Evolutionary conservation across 2,113 vertebrate species (phyloP), one percentile per base, ranked within the genome.

Genomic region (Gobiocypris rarus): DNA sequence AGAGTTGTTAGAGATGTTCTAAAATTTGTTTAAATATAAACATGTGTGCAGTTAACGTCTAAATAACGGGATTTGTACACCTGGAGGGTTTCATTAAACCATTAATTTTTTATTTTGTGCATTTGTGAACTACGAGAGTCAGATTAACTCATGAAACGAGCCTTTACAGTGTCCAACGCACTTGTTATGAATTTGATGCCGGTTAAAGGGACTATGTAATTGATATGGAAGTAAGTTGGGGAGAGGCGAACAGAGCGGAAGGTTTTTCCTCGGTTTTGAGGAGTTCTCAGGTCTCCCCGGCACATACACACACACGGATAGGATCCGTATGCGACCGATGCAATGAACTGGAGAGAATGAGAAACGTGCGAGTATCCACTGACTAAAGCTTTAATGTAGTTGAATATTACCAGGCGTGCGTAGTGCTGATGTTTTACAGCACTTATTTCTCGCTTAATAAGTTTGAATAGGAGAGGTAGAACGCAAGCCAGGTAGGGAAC

Each of bases 151-250:
- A 7, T 13, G 9, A 31, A 31, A 34, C 28, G 19, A 22, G 13
- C 13, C 5, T 11, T 78, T 50, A 4, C 10, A 26, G 56, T 45
- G 26, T 9, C 14, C 43, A 4, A 13, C 56, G 52, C 6, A 58
- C n/a, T 43, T 54, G 61, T 5, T 28, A 38, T 38, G 9, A 14
- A n/a, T 54, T 54, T 15, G 71, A 67, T n/a, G 69, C 61, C 22
- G 31, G 45, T 48, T 54, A 54, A 50, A 71, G 26, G 88, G 48
- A 88, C 89, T 91, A 89, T 50, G 86, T 88, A 85, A 87, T 75
- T 86, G 81, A 87, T 73, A 89, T 87, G 28, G 83, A 91, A 91
- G 90, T 91, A 87, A 89, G 91, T 90, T 87, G 83, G 80, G 82
- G 86, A 84, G 82, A 85, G 89, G 83, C 71, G 81, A 86, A 52